Conservation (phyloP, 2,113 vertebrate species). For the Ceyx melanurus region DNA sequence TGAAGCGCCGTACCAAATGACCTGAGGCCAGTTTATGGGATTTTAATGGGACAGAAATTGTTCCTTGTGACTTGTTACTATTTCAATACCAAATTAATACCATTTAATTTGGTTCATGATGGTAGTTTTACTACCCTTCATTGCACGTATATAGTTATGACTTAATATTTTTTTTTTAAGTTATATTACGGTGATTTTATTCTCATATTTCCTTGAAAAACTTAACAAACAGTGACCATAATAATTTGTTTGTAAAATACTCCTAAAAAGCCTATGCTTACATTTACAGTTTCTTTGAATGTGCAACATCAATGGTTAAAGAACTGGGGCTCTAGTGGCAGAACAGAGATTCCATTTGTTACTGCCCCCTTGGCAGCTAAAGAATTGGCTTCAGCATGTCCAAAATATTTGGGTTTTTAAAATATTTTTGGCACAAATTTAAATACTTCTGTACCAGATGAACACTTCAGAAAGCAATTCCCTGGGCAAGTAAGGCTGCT, state of each 20-base stretch:
- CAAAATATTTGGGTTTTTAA: background rate
- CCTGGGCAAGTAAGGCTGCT: background rate
- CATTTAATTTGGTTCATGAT: background rate
- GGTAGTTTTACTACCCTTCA: background rate
- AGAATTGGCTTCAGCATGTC: background rate
- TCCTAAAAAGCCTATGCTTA: background rate
- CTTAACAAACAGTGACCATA: background rate
- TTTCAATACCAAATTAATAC: background rate
- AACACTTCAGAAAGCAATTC: background rate
- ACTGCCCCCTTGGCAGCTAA: background rate
- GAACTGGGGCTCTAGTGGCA: background rate
- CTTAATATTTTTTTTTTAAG: no score
- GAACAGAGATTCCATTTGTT: background rate
- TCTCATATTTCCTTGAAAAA: background rate
- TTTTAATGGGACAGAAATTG: background rate
- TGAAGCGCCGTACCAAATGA: rapidly evolving
- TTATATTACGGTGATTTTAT: background rate
- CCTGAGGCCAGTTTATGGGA: background rate
- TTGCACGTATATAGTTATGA: rapidly evolving
- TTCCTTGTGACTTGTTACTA: background rate
- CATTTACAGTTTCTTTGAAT: background rate
- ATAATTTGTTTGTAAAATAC: background rate
- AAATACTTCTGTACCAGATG: background rate
- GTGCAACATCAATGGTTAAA: background rate
- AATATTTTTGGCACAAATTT: background rate